Conservation (phyloP, 1,140 invertebrate species). For the fruit fly (Drosophila melanogaster) region DNA sequence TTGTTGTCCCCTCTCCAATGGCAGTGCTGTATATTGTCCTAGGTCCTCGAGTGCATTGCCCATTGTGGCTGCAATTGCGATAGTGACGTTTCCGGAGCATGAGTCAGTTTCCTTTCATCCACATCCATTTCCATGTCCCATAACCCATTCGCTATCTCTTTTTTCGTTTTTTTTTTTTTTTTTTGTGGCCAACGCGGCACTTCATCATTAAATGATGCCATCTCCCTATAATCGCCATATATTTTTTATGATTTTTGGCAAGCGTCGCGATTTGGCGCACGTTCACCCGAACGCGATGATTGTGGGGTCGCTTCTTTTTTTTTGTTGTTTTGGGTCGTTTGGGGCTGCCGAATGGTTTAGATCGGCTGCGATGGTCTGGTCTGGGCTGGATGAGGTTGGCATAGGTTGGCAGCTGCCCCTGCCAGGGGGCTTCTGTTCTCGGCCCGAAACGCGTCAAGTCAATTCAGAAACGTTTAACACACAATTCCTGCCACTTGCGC, state of each 20-base stretch:
- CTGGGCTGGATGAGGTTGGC: too few species aligned
- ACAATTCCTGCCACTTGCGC: conserved; percentile 71
- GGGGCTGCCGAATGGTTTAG: not conserved
- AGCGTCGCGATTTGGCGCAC: conserved; percentile 67
- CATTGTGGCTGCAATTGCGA: conserved; percentile 13
- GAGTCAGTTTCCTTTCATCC: conserved; percentile 29
- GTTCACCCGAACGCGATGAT: conserved; percentile 37
- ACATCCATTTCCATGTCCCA: conserved; percentile 5
- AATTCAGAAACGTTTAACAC: conserved; percentile 80
- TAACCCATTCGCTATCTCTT: too few species aligned
- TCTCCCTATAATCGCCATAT: conserved; percentile 69
- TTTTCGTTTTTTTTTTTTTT: not conserved
- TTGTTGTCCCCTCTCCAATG: conserved; percentile 39
- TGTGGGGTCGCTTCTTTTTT: too few species aligned
- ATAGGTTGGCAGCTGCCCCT: conserved; percentile 17
- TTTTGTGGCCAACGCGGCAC: conserved; percentile 16
- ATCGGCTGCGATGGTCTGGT: not conserved
- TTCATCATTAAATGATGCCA: conserved; percentile 59
- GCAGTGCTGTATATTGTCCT: conserved; percentile 18
- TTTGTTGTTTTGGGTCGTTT: not conserved
- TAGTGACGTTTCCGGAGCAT: conserved; percentile 48
- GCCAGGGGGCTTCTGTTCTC: conserved; percentile 12
- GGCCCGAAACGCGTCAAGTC: conserved; percentile 54
- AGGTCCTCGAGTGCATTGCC: conserved; percentile 26
- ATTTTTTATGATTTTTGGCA: conserved; percentile 77